A percentile compares a stretch with the other conserved stretches of the same genome.
phyloP scores from a whole-genome alignment of 2,113 vertebrate genomes.

The Neolamprologus caudopunctatus region DNA sequence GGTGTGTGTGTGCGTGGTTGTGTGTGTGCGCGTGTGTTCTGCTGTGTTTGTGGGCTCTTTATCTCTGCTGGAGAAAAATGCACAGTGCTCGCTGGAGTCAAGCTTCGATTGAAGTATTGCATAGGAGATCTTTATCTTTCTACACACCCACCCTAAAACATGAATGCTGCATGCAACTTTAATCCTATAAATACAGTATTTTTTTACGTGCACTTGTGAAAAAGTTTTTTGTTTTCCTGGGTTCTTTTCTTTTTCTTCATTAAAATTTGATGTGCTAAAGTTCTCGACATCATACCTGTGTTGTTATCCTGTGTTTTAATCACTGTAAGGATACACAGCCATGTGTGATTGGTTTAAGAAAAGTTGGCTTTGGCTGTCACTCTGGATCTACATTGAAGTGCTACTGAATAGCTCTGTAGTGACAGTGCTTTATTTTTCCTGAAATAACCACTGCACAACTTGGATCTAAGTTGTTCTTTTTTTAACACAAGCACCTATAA shows the following conservation, averaged over 20 bases:
- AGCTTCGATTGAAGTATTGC: slow-evolving; percentile 59
- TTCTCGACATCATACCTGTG: not conserved
- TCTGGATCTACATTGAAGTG: not conserved
- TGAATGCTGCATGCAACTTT: slow-evolving; percentile 18
- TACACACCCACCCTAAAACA: slow-evolving; percentile 12
- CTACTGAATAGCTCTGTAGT: not conserved
- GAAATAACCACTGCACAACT: not conserved
- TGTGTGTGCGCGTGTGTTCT: slow-evolving; percentile 16
- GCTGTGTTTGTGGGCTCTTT: slow-evolving; percentile 42
- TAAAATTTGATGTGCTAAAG: not conserved
- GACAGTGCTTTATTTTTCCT: not conserved
- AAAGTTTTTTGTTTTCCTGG: not conserved
- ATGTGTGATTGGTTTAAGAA: not conserved
- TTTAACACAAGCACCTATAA: not conserved
- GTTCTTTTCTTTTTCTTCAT: not conserved
- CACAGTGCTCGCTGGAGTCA: slow-evolving; percentile 16
- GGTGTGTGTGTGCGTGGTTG: not conserved
- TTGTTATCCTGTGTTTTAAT: not conserved
- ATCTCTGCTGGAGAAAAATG: slow-evolving; percentile 62
- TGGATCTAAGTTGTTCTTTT: not conserved
- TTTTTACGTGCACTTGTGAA: not conserved
- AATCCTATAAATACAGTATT: slow-evolving; percentile 35
- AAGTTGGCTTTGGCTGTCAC: not conserved
- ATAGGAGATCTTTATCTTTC: slow-evolving; percentile 59
- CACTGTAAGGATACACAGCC: not conserved